Percentiles rank a stretch among this genome's conserved stretches.
Evolutionary conservation across 2,797 vertebrate species (phyloP).

Genomic region (Myotis myotis): DNA sequence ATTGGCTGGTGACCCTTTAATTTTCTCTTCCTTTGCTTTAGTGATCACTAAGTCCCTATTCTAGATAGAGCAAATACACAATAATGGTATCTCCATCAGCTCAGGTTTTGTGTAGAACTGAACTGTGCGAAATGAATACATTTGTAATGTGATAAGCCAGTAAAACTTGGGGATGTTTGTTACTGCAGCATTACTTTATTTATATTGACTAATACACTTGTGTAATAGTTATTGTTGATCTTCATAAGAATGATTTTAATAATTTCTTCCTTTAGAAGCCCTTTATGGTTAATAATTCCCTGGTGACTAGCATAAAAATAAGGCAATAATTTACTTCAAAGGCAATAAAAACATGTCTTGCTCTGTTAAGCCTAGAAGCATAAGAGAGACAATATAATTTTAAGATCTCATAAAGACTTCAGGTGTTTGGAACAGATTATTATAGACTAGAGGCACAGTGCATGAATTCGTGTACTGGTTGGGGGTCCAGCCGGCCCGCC

Average conservation of each 20-base stretch:
- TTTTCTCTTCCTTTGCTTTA: background rate
- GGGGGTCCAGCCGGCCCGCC: too few species aligned
- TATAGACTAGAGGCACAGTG: background rate
- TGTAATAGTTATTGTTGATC: background rate
- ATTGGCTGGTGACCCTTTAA: background rate
- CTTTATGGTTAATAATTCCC: background rate
- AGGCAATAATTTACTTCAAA: background rate
- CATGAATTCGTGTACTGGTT: too few species aligned
- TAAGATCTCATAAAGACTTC: conserved; percentile 6
- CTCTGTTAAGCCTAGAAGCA: background rate
- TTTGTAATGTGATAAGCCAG: background rate
- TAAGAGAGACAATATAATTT: background rate
- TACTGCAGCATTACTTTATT: background rate
- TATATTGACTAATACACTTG: background rate
- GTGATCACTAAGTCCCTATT: background rate
- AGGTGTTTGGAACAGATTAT: background rate
- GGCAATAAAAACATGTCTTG: background rate
- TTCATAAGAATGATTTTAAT: background rate
- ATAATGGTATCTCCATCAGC: background rate
- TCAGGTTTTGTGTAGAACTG: background rate
- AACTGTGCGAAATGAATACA: background rate
- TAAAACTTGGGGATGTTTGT: background rate
- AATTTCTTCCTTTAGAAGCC: background rate
- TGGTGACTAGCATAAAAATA: background rate
- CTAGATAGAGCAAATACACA: background rate